phyloP scores from a whole-genome alignment of 2,888 invertebrate genomes.

The Pachycephus smyrnensis region DNA sequence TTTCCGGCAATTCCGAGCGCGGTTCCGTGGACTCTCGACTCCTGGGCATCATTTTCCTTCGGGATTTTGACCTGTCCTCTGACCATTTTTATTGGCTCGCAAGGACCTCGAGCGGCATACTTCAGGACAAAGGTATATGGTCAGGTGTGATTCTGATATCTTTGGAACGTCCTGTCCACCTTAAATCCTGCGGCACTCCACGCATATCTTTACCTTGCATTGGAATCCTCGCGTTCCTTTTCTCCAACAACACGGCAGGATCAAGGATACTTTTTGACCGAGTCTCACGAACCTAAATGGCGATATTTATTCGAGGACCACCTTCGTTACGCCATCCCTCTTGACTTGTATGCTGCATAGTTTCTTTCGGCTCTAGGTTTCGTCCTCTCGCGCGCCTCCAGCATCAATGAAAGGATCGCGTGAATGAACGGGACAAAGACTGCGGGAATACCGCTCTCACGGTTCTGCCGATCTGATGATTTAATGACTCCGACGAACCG shows the following conservation, averaged over 20 bases:
- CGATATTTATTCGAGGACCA: conserved; percentile 55
- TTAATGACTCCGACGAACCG: not conserved
- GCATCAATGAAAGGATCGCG: conserved; percentile 64
- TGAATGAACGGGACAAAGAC: conserved; percentile 62
- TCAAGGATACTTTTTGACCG: conserved; percentile 47
- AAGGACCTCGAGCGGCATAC: conserved; percentile 21
- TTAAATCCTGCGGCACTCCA: not conserved
- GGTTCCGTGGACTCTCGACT: conserved; percentile 15
- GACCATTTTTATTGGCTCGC: not conserved
- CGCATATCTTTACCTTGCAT: conserved; percentile 16
- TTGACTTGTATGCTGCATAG: conserved; percentile 47
- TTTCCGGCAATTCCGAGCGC: conserved; percentile 2
- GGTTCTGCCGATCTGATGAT: conserved; percentile 35
- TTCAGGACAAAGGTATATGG: conserved; percentile 8
- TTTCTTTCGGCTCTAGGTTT: conserved; percentile 44
- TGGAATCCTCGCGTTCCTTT: conserved; percentile 25
- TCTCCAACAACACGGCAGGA: conserved; percentile 20
- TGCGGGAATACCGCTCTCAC: conserved; percentile 63
- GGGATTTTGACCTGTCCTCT: not conserved
- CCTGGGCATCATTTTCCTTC: conserved; percentile 2
- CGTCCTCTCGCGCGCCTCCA: conserved; percentile 24
- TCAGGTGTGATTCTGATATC: conserved; percentile 59
- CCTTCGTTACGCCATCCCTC: conserved; percentile 63
- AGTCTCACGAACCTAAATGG: conserved; percentile 43
- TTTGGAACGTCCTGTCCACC: conserved; percentile 51